phyloP scores from a whole-genome alignment of 1,140 invertebrate species.

The Drosophila mojavensis region DNA sequence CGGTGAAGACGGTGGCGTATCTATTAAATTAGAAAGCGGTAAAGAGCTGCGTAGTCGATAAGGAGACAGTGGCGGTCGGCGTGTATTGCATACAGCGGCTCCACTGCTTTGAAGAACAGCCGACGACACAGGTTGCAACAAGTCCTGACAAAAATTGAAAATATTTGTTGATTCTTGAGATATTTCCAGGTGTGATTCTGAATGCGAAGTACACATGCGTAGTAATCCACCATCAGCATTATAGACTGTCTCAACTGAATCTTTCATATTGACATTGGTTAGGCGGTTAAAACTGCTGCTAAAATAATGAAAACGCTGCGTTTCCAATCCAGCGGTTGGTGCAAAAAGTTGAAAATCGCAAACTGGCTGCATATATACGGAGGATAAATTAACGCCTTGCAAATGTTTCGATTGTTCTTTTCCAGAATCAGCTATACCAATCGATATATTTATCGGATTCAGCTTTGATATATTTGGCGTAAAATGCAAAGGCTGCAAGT shows the following conservation, averaged over 20 bases:
- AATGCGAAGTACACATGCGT: conserved; percentile 62
- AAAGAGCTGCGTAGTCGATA: conserved; percentile 74
- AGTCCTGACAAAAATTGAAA: conserved; percentile 79
- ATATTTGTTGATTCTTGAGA: conserved; percentile 72
- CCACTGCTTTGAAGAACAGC: conserved; percentile 27
- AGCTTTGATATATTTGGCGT: conserved; percentile 44
- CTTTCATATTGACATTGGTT: conserved; percentile 46
- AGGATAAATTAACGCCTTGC: conserved; percentile 70
- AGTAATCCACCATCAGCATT: conserved; percentile 33
- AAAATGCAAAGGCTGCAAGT: conserved; percentile 26
- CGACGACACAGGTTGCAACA: conserved; percentile 53
- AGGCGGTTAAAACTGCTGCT: conserved; percentile 79
- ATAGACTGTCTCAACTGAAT: conserved; percentile 10
- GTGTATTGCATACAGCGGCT: conserved; percentile 48
- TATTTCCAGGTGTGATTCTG: conserved; percentile 74
- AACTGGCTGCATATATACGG: conserved; percentile 73
- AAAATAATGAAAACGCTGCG: conserved; percentile 55
- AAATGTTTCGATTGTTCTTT: conserved; percentile 50
- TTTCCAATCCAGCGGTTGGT: conserved; percentile 18
- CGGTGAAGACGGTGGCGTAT: conserved; percentile 80
- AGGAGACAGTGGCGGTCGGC: conserved; percentile 74
- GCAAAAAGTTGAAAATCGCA: conserved; percentile 39
- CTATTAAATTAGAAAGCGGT: conserved; percentile 73
- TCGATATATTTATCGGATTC: conserved; percentile 55
- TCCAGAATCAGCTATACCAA: conserved; percentile 19